Evolutionary conservation across 2,797 vertebrate species (phyloP).

Genomic region (Catharus ustulatus): DNA sequence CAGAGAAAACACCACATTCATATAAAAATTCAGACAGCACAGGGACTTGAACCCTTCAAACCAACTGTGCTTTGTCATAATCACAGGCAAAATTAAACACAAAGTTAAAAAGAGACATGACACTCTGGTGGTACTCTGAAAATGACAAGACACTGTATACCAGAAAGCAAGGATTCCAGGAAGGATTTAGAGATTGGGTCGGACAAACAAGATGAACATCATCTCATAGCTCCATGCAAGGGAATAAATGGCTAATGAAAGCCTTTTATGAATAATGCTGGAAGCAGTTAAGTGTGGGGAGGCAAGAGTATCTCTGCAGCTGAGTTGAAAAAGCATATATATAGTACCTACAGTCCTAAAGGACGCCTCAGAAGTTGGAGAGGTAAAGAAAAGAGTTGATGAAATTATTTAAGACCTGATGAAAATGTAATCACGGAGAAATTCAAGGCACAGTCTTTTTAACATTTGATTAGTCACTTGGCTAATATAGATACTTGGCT

Average conservation of each 20-base stretch:
- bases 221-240: background rate
- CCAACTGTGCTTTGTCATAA: background rate
- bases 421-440: background rate
- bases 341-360: background rate
- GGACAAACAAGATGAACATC: background rate
- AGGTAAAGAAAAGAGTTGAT: background rate
- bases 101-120: background rate
- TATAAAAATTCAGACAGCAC: background rate
- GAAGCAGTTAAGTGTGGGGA: background rate
- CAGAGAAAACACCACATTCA: background rate
- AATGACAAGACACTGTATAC: background rate
- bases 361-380: background rate
- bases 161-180: background rate
- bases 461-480: background rate
- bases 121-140: background rate
- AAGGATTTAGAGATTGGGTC: background rate
- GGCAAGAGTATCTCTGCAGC: background rate
- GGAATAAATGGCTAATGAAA: background rate
- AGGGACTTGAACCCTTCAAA: background rate
- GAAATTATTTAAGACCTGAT: background rate
- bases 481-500: background rate
- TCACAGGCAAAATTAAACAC: background rate
- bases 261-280: background rate
- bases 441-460: background rate
- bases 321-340: background rate